Evolutionary conservation across 2,113 vertebrate genomes (phyloP).

Genomic region (Tragelaphus imberbis): DNA sequence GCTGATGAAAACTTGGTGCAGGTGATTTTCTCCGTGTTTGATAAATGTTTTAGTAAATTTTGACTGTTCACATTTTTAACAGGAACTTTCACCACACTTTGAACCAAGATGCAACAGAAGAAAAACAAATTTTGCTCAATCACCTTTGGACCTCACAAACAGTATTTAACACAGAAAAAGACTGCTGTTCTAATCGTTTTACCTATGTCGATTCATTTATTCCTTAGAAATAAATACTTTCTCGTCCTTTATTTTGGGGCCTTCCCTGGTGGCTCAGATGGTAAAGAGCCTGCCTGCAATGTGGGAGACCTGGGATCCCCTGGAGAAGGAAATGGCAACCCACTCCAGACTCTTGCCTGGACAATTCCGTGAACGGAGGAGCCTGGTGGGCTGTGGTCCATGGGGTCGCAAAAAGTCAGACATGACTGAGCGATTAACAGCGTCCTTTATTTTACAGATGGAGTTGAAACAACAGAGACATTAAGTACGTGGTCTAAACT

Average conservation of each 20-base stretch:
- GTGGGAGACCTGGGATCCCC: not conserved
- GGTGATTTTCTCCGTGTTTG: not conserved
- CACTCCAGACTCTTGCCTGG: not conserved
- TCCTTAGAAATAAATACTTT: not conserved
- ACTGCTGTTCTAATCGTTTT: not conserved
- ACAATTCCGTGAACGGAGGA: accelerated
- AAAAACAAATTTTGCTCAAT: not conserved
- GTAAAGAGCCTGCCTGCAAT: not conserved
- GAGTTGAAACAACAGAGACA: not conserved
- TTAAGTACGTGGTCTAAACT: not conserved
- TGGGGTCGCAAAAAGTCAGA: not conserved
- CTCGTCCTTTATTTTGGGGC: not conserved
- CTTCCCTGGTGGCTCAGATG: not conserved
- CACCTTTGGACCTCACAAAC: not conserved
- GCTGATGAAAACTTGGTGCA: not conserved
- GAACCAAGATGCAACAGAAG: not conserved
- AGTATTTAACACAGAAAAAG: not conserved
- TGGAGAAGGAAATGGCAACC: not conserved
- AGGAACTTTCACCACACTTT: not conserved
- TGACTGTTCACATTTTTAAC: not conserved
- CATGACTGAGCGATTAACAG: not conserved
- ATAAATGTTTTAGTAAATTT: not conserved
- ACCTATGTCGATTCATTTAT: not conserved
- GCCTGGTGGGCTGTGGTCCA: not conserved
- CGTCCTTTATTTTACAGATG: not conserved